Conservation (phyloP, 2,113 vertebrate species). For the Triplophysa tibetana region DNA sequence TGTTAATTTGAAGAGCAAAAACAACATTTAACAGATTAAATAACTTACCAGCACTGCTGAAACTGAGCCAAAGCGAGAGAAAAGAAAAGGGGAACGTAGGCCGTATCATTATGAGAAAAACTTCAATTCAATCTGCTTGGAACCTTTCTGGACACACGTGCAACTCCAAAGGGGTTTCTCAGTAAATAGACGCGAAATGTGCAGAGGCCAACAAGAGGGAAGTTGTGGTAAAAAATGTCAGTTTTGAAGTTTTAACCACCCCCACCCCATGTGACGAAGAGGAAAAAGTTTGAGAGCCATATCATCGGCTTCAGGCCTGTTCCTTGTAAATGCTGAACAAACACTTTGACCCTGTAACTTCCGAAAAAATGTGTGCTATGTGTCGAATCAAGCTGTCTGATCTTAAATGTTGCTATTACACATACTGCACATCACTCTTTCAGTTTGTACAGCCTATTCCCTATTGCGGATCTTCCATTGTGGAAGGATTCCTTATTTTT, state of each 20-base stretch:
- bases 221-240: conserved; percentile 76
- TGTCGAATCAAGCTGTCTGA: too few relatives aligned
- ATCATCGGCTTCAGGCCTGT: background rate
- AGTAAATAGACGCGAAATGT: conserved; percentile 36
- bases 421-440: background rate
- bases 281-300: conserved; percentile 13
- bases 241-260: conserved; percentile 66
- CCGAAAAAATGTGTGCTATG: background rate
- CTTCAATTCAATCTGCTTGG: background rate
- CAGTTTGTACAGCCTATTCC: too few relatives aligned
- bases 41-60: conserved; percentile 69
- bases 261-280: conserved; percentile 49
- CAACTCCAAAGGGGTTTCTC: conserved; percentile 1
- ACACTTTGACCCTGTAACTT: background rate
- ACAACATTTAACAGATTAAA: background rate
- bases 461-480: too few relatives aligned
- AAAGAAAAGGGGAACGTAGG: conserved; percentile 45
- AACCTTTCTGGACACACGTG: conserved; percentile 22
- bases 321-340: conserved; percentile 19
- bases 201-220: conserved; percentile 59
- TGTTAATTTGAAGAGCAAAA: background rate
- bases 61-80: conserved; percentile 65
- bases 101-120: conserved; percentile 15
- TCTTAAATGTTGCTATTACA: background rate
- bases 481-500: too few relatives aligned